Percentiles rank a stretch among this genome's conserved stretches.
Conservation (phyloP, 2,888 invertebrate genomes). For the Pseudeuparius sepicola region DNA sequence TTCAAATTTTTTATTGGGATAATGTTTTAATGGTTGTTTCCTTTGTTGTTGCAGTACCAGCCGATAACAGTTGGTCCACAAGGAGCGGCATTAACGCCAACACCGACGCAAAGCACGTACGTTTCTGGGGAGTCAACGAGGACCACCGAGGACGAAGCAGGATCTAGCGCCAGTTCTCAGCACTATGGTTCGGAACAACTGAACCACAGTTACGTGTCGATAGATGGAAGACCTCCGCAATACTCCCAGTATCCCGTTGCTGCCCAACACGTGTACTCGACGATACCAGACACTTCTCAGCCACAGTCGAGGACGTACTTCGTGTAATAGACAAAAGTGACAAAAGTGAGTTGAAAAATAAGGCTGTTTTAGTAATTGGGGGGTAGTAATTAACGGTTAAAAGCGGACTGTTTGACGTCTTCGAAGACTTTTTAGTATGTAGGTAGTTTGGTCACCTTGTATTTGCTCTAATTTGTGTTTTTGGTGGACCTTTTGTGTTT, state of each 20-base stretch:
- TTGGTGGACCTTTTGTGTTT: no score
- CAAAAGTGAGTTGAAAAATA: slow-evolving; percentile 20
- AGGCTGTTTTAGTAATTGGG: no score
- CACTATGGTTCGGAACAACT: slow-evolving; percentile 55
- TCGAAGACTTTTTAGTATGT: slow-evolving; percentile 24
- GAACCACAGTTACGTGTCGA: slow-evolving; percentile 60
- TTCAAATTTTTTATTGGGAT: no score
- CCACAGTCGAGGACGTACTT: slow-evolving; percentile 39
- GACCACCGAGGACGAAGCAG: slow-evolving; percentile 45
- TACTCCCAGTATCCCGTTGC: slow-evolving; percentile 35
- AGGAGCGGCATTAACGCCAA: slow-evolving; percentile 45
- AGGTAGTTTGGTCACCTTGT: no score
- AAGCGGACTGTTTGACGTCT: neutral
- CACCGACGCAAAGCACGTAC: slow-evolving; percentile 51
- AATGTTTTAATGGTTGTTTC: no score
- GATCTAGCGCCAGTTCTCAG: slow-evolving; percentile 44
- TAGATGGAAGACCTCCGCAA: slow-evolving; percentile 42
- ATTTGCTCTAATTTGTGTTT: no score
- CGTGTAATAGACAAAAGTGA: slow-evolving; percentile 35
- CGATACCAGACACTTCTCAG: slow-evolving; percentile 38
- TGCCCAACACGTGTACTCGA: slow-evolving; percentile 39
- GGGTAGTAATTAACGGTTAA: neutral
- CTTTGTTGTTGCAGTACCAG: no score
- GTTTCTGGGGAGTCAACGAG: slow-evolving; percentile 46
- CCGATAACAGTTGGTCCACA: slow-evolving; percentile 46